A percentile compares a stretch with the other conserved stretches of the same genome.
Conservation (phyloP, 2,113 vertebrate genomes). For the Phaethornis superciliosus region DNA sequence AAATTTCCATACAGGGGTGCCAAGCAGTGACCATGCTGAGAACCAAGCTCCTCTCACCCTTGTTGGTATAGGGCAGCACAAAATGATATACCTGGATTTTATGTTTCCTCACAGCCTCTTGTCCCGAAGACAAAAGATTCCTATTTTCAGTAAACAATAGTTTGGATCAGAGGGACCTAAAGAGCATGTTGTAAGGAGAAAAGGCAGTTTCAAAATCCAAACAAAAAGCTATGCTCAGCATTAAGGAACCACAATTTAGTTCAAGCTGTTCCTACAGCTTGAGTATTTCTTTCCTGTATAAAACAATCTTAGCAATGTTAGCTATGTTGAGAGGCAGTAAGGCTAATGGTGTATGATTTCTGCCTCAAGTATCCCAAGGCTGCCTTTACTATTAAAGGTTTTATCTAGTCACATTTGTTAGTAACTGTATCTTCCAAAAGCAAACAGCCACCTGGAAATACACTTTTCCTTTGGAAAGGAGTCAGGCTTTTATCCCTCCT, state of each 20-base stretch:
- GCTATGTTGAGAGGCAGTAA: neutral
- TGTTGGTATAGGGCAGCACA: neutral
- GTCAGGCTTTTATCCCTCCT: neutral
- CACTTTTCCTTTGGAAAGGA: neutral
- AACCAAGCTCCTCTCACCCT: neutral
- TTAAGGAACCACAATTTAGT: neutral
- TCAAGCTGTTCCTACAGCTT: neutral
- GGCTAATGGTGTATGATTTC: neutral
- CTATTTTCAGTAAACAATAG: neutral
- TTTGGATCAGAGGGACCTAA: neutral
- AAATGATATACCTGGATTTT: neutral
- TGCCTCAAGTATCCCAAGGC: neutral
- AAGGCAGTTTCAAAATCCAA: slow-evolving; percentile 1
- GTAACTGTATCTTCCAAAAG: neutral
- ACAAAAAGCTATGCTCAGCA: neutral
- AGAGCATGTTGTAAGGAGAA: neutral
- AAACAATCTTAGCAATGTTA: neutral
- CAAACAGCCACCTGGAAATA: neutral
- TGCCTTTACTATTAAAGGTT: neutral
- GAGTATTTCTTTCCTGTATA: neutral
- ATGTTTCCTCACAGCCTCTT: neutral
- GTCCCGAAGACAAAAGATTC: neutral
- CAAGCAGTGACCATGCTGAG: neutral
- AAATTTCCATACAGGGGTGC: neutral
- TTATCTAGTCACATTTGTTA: neutral